Evolutionary conservation across 1,140 invertebrate species (phyloP).

Genomic region (Bombus breviceps): DNA sequence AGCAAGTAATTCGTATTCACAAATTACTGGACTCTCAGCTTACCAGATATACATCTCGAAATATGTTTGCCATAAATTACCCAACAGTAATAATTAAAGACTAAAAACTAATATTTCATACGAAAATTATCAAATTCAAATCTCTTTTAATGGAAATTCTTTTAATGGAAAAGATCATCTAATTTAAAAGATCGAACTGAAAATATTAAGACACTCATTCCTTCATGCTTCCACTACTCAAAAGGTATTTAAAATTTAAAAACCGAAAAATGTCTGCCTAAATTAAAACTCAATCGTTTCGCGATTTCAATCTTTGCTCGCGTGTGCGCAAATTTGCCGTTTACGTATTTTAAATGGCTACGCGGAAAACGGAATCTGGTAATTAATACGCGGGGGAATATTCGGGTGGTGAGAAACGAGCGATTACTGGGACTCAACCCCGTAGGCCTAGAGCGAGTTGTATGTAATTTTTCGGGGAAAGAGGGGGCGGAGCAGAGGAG

Average conservation of each 20-base stretch:
- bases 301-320: neutral
- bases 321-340: neutral
- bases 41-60: too few relatives aligned
- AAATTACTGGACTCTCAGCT: too few relatives aligned
- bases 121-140: neutral
- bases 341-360: conserved; percentile 13
- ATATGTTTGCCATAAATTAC: too few relatives aligned
- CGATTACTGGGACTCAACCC: conserved; percentile 55
- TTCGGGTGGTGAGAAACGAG: conserved; percentile 49
- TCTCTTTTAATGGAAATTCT: too few relatives aligned
- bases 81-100: too few relatives aligned
- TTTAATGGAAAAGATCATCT: neutral
- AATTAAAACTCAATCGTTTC: neutral
- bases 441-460: conserved; percentile 16
- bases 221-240: too few relatives aligned
- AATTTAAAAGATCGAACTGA: neutral
- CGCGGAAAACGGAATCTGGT: neutral
- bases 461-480: conserved; percentile 9
- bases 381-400: conserved; percentile 50
- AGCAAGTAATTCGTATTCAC: rapidly evolving
- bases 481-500: conserved; percentile 1
- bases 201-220: neutral
- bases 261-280: too few relatives aligned
- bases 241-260: neutral
- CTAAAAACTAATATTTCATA: too few relatives aligned